These are phyloP conservation scores for Romanomermis culicivorax DNA, from an alignment of 2,888 invertebrate species.

Conservation along the genomic window DNA sequence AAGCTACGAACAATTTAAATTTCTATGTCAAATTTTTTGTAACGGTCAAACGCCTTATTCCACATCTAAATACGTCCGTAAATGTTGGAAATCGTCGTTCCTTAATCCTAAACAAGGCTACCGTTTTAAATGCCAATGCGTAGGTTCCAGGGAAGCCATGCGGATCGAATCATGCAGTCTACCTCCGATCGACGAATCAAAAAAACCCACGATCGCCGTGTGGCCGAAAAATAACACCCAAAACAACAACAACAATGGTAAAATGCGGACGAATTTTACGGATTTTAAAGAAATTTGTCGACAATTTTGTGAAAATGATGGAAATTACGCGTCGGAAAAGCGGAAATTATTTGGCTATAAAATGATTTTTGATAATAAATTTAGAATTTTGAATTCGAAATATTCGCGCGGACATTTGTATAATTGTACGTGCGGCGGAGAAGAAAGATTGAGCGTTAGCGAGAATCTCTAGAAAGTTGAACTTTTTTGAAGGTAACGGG, in stretches of 20 bases:
- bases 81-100: not conserved
- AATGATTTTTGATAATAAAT: no score
- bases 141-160: not conserved
- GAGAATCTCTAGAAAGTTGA: not conserved
- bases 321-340: no score
- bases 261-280: no score
- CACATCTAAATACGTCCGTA: not conserved
- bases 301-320: no score
- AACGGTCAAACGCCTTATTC: not conserved
- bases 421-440: not conserved
- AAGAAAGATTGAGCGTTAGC: not conserved
- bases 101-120: not conserved
- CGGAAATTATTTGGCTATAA: no score
- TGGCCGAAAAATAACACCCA: not conserved
- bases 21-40: not conserved
- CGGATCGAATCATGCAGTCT: not conserved
- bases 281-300: no score
- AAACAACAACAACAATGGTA: no score
- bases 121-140: conserved; percentile 1
- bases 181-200: not conserved
- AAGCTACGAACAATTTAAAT: not conserved
- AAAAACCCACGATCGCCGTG: not conserved
- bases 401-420: not conserved
- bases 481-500: no score
- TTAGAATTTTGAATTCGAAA: not conserved